A percentile compares a stretch with the other conserved stretches of the same genome.
These are phyloP conservation scores for Petroica traversi DNA, from an alignment of 2,113 vertebrate species.

Conservation along the genomic window DNA sequence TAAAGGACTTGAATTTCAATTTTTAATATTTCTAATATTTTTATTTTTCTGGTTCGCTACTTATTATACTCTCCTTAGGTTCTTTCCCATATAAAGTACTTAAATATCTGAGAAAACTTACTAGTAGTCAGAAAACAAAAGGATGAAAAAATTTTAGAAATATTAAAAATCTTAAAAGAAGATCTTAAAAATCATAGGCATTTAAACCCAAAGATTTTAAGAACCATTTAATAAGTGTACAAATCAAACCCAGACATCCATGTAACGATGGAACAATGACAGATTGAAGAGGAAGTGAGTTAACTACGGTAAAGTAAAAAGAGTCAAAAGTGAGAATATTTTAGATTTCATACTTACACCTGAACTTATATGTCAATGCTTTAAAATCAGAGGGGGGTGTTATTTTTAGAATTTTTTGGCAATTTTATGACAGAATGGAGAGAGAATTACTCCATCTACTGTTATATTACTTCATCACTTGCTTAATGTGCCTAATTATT, in stretches of 20 bases:
- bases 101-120: background rate
- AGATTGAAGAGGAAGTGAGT: background rate
- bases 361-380: background rate
- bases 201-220: background rate
- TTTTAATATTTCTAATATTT: background rate
- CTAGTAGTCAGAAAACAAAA: background rate
- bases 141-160: background rate
- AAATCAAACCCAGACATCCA: background rate
- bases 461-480: background rate
- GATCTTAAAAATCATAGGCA: too few species aligned
- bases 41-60: background rate
- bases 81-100: background rate
- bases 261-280: background rate
- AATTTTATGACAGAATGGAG: background rate
- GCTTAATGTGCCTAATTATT: background rate
- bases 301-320: background rate
- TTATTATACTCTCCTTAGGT: background rate
- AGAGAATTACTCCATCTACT: background rate
- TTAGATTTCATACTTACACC: background rate
- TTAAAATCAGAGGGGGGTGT: rapidly evolving
- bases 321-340: background rate
- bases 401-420: background rate
- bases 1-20: background rate
- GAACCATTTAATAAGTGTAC: background rate
- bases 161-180: too few species aligned